phyloP scores from a whole-genome alignment of 2,113 vertebrate species.

The Tragelaphus imberbis region DNA sequence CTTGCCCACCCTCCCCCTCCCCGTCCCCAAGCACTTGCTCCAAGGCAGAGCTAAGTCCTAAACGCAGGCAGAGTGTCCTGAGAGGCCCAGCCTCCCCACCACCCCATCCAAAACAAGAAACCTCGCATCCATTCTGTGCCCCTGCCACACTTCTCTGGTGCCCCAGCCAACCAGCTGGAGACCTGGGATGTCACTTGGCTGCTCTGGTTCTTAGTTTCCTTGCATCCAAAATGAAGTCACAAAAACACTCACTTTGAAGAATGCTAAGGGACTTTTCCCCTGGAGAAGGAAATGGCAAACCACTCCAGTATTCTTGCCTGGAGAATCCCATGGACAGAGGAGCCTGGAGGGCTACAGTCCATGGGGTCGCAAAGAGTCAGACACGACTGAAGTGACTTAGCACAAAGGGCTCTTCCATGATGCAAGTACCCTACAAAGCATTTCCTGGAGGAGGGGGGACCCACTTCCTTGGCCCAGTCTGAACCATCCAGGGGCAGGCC shows the following conservation, averaged over 20 bases:
- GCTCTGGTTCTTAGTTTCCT: not conserved
- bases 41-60: not conserved
- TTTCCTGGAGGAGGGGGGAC: not conserved
- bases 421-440: not conserved
- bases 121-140: fast-evolving
- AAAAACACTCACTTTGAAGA: not conserved
- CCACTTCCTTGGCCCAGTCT: not conserved
- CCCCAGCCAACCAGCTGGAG: not conserved
- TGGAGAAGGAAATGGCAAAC: not conserved
- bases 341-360: not conserved
- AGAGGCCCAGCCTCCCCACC: not conserved
- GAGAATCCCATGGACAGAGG: not conserved
- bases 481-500: not conserved
- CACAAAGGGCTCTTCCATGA: not conserved
- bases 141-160: fast-evolving
- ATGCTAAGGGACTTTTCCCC: not conserved
- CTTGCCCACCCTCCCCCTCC: not conserved
- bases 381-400: not conserved
- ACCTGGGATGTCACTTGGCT: not conserved
- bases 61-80: not conserved
- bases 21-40: not conserved
- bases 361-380: not conserved
- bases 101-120: not conserved
- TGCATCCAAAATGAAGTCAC: not conserved
- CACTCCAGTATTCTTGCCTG: not conserved